Conservation (phyloP, 2,888 invertebrate species). For the Didymodactylos carnosus region DNA sequence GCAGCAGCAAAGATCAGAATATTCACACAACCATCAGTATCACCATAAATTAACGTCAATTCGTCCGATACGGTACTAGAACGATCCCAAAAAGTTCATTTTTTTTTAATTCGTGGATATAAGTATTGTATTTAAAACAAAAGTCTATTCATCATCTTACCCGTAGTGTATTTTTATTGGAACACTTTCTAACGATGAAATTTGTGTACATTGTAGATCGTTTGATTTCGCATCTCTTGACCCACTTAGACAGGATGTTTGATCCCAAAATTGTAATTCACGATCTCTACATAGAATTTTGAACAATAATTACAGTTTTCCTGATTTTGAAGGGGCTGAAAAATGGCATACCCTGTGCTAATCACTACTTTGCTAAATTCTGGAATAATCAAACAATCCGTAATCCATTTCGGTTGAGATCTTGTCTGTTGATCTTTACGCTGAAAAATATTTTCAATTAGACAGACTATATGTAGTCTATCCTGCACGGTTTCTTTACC, state of each 20-base stretch:
- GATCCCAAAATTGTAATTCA: slow-evolving; percentile 35
- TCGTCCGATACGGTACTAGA: slow-evolving; percentile 23
- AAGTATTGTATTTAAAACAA: neutral
- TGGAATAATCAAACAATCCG: slow-evolving; percentile 32
- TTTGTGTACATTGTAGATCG: slow-evolving; percentile 33
- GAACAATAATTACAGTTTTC: slow-evolving; percentile 16
- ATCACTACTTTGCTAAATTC: slow-evolving; percentile 33
- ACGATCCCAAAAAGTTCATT: neutral
- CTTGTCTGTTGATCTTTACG: neutral
- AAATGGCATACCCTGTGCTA: slow-evolving; percentile 25
- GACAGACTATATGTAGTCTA: too few species aligned
- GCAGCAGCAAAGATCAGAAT: slow-evolving; percentile 30
- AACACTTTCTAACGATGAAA: slow-evolving; percentile 31
- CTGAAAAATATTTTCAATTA: neutral
- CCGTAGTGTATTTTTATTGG: slow-evolving; percentile 33
- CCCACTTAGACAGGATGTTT: slow-evolving; percentile 23
- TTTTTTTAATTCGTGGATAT: neutral
- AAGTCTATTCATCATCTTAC: slow-evolving; percentile 19
- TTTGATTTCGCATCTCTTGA: neutral
- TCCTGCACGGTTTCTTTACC: neutral
- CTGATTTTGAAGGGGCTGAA: slow-evolving; percentile 15
- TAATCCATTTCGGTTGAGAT: slow-evolving; percentile 24
- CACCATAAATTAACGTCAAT: slow-evolving; percentile 32
- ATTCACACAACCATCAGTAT: slow-evolving; percentile 33
- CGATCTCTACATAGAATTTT: slow-evolving; percentile 24